Base-by-base conservation (phyloP, 1,140 invertebrate genomes). In the Sarcophaga peregrina region DNA sequence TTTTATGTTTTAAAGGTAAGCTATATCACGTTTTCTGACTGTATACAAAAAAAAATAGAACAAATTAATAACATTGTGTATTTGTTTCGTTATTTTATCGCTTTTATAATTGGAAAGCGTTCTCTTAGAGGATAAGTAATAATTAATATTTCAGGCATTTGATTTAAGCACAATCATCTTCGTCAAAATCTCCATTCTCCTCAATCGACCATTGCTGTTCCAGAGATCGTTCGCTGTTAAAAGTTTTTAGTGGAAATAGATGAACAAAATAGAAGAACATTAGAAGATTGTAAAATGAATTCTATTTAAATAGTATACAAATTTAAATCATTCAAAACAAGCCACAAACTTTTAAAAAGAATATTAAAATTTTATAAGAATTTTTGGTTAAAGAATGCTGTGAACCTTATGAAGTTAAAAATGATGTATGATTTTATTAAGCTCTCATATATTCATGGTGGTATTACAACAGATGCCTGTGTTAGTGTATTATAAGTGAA, bases 161-260 rank as follows among this genome's bases (percentile, higher is more conserved):
- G 13, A 13, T 78, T 78, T 52, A 78, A 50, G 50, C 75, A 78
- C 75, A 78, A 20, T 78, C 75, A 78, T 78, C 75, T 52, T 78
- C 75, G 20, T 78, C 75, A 78, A 52, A 78, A 78, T 78, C 75
- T 78, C 75, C 75, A 78, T 47, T 20, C 25, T 78, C 75, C 50
- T 78, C 75, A 52, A 78, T 78, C 7, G 75, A 78, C 75, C 75
- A 78, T 78, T 78, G 75, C 13, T 78, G 75, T 78, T 78, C 75
- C 47, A 78, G 50, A 25, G 75, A 78, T 50, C 75, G 47, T 78
- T 78, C 75, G 75, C 75, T 78, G 10, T 68, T 58, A 52, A 25
- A 20, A 72, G 7, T 72, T 78, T 48, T 78, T 68, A 20, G 17
- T 68, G 3, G 17, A 7, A 20, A 17, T 17, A 20, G 17, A 78